A percentile compares a stretch with the other conserved stretches of the same genome.
Evolutionary conservation across 2,113 vertebrate genomes (phyloP).

Genomic region (Puntigrus tetrazona): DNA sequence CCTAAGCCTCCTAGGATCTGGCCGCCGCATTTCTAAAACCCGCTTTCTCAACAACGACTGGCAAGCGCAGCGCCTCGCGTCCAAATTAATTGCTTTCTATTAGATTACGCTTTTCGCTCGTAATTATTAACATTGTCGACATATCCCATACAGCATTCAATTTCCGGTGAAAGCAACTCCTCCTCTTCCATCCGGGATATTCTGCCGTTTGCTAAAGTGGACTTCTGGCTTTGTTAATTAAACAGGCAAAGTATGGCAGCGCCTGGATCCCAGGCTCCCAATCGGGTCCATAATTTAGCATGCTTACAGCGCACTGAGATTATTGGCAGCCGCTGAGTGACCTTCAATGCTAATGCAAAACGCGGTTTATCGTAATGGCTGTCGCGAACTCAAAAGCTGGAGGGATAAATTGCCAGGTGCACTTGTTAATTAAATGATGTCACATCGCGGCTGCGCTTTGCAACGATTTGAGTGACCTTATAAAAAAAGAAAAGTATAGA

Average conservation of each 20-base stretch:
- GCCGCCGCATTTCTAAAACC: constrained; percentile 71
- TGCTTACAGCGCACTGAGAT: constrained; percentile 74
- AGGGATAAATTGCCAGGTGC: constrained; percentile 78
- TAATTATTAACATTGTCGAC: constrained; percentile 81
- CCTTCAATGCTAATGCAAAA: constrained; percentile 73
- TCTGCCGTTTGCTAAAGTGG: constrained; percentile 72
- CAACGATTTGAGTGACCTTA: constrained; percentile 83
- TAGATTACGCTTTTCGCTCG: constrained; percentile 76
- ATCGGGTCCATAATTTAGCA: constrained; percentile 77
- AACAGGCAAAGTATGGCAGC: constrained; percentile 77
- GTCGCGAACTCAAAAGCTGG: constrained; percentile 70
- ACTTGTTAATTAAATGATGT: constrained; percentile 90
- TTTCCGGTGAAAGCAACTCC: constrained; percentile 74
- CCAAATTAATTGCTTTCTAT: constrained; percentile 85
- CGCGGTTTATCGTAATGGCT: constrained; percentile 68
- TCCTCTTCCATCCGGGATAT: constrained; percentile 65
- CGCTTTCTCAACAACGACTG: constrained; percentile 79
- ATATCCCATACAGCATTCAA: constrained; percentile 83
- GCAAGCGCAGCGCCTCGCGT: constrained; percentile 82
- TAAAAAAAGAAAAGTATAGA: constrained; percentile 79
- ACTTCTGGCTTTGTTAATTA: constrained; percentile 79
- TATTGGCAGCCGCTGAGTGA: constrained; percentile 69
- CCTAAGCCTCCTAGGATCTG: constrained; percentile 68
- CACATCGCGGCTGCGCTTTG: constrained; percentile 83
- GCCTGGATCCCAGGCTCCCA: constrained; percentile 78